Evolutionary conservation across 2,797 vertebrate species (phyloP).

Genomic region (Eulemur coronatus): DNA sequence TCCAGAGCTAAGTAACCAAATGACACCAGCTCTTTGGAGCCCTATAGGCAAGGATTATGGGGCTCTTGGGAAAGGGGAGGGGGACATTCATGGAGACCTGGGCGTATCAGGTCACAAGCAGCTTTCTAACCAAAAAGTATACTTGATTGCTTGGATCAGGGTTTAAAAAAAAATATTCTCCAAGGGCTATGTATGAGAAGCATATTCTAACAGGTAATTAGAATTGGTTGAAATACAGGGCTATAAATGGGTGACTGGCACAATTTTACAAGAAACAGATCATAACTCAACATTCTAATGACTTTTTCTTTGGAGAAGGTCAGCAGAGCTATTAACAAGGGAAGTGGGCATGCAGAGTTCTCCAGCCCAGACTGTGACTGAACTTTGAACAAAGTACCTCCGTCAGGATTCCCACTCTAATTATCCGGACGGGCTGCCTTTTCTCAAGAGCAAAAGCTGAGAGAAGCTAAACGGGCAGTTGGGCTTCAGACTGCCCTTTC

Average conservation of each 20-base stretch:
- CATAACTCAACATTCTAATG: slow-evolving; percentile 79
- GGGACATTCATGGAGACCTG: slow-evolving; percentile 17
- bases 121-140: slow-evolving; percentile 58
- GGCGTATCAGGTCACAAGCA: slow-evolving; percentile 30
- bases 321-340: slow-evolving; percentile 77
- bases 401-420: slow-evolving; percentile 63
- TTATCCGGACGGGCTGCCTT: slow-evolving; percentile 40
- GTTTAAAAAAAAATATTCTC: slow-evolving; percentile 74
- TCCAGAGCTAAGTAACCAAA: slow-evolving; percentile 65
- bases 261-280: slow-evolving; percentile 76
- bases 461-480: slow-evolving; percentile 1
- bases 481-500: slow-evolving; percentile 12
- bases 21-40: not conserved
- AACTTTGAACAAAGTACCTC: slow-evolving; percentile 75
- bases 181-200: slow-evolving; percentile 61
- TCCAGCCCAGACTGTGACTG: slow-evolving; percentile 64
- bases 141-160: slow-evolving; percentile 67
- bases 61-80: slow-evolving; percentile 10
- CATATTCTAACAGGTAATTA: slow-evolving; percentile 71
- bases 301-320: slow-evolving; percentile 79
- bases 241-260: slow-evolving; percentile 75
- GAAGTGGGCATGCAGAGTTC: slow-evolving; percentile 61
- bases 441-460: slow-evolving; percentile 38
- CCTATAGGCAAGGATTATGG: slow-evolving; percentile 37
- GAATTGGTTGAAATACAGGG: slow-evolving; percentile 74